These are phyloP conservation scores for Notodonta ziczac DNA, from an alignment of 2,888 invertebrate genomes.

Conservation along the genomic window DNA sequence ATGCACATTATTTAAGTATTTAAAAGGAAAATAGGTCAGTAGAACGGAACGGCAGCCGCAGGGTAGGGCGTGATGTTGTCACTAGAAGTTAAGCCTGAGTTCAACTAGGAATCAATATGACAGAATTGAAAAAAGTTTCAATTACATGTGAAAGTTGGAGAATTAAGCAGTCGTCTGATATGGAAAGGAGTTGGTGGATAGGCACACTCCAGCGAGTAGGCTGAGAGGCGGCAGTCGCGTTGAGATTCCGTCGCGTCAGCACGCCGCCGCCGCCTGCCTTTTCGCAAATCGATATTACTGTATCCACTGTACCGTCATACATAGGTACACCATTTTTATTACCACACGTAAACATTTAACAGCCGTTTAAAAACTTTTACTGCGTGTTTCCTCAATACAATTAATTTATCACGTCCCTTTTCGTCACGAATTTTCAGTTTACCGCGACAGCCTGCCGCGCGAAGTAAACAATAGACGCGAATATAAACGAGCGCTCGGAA, in stretches of 20 bases:
- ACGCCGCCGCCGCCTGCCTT: constrained; percentile 55
- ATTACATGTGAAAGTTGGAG: constrained; percentile 23
- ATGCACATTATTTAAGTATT: no score
- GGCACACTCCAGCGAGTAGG: constrained; percentile 54
- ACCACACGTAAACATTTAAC: constrained; percentile 52
- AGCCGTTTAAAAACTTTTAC: constrained; percentile 55
- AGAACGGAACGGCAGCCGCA: constrained; percentile 32
- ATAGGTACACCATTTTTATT: constrained; percentile 48
- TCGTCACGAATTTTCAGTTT: constrained; percentile 14
- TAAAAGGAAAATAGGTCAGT: constrained; percentile 54
- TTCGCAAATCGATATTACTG: constrained; percentile 66
- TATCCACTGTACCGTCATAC: constrained; percentile 46
- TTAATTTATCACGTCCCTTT: constrained; percentile 26
- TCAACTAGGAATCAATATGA: constrained; percentile 12
- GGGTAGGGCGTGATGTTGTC: constrained; percentile 15
- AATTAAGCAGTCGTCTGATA: constrained; percentile 21
- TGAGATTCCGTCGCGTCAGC: constrained; percentile 64
- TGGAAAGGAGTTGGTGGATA: constrained; percentile 26
- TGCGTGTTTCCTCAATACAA: constrained; percentile 32
- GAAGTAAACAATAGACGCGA: constrained; percentile 54
- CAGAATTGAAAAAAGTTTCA: constrained; percentile 10
- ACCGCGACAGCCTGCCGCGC: constrained; percentile 34
- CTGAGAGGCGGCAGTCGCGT: constrained; percentile 68
- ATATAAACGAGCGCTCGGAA: constrained; percentile 40
- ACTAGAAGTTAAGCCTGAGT: constrained; percentile 11